Base-by-base conservation (phyloP, 2,113 vertebrate genomes). In the Erythrocercus mccallii region DNA sequence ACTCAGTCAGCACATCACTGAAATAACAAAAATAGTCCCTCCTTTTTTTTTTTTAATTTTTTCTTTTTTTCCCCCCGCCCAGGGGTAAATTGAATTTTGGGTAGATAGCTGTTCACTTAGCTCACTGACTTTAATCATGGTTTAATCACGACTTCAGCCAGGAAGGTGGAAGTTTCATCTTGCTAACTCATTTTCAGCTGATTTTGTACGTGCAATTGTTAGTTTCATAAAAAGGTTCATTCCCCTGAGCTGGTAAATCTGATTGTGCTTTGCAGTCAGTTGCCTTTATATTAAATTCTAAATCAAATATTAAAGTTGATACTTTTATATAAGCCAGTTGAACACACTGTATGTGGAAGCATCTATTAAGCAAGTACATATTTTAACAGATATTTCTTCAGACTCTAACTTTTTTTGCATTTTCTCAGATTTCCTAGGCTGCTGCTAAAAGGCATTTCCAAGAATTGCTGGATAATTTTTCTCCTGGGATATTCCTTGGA, bases 171-270 rank as follows among this genome's bases (percentile, higher is more conserved):
- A 81, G 72, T 71, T 93, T 88, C 82, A 70, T 86, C 60, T 91
- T 42, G 40, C 50, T 65, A 88, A 83, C 35, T 86, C 51, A 27
- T 86, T 94, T 95, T 81, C 64, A 81, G 68, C 35, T 94, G 80
- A 60, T 94, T 92, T 86, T 42, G 8, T 83, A 58, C 31, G 38
- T 51, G 44, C 74, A 70, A 80, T 77, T 89, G 87, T 88, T 94
- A 45, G 51, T 56, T 93, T 92, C 92, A 87, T 95, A 60, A 93
- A 87, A 93, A 87, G 47, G 20, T 84, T 89, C 15, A 24, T 91
- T 94, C 83, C 80, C 56, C 42, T 50, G 83, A 51, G 64, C 8
- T 86, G 72, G 38, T 47, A 74, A 84, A 95, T 81, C 72, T 78
- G 61, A 57, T 87, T 71, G 62, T 66, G 77, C 90, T 88, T 90